Conservation (phyloP, 1,140 invertebrate genomes). For the Aphaenogaster floridana region DNA sequence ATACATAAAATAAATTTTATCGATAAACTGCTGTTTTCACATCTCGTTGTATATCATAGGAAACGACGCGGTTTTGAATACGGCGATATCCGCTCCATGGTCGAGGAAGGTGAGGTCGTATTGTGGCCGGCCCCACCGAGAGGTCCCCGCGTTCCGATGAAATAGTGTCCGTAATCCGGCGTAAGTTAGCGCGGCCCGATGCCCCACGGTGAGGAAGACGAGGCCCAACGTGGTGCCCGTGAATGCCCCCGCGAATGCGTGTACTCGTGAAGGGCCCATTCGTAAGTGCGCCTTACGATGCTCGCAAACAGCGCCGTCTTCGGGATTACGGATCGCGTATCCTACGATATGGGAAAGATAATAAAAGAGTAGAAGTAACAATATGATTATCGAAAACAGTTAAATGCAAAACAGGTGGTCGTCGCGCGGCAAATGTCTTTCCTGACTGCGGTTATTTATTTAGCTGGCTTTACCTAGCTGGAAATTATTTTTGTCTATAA, state of each 20-base stretch:
- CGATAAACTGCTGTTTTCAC: constrained; percentile 34
- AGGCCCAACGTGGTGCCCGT: constrained; percentile 48
- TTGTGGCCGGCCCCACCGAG: constrained; percentile 40
- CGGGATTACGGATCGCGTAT: neutral
- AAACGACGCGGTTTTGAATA: constrained; percentile 44
- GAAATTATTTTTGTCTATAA: neutral
- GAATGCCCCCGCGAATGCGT: constrained; percentile 35
- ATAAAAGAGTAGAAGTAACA: neutral
- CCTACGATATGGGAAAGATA: neutral
- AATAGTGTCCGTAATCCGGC: constrained; percentile 76
- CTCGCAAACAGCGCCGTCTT: neutral
- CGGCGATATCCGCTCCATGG: neutral
- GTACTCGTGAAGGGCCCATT: constrained; percentile 35
- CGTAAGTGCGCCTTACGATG: constrained; percentile 30
- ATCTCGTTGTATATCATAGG: constrained; percentile 39
- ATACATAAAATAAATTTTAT: constrained; percentile 12
- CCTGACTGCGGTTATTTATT: neutral
- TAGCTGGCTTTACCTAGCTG: too few species aligned
- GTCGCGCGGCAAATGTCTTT: neutral
- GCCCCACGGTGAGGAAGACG: constrained; percentile 77
- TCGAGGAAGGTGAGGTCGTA: constrained; percentile 29
- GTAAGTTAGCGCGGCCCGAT: constrained; percentile 77
- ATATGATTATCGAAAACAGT: neutral
- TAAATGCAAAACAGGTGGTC: neutral
- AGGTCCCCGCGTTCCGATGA: constrained; percentile 67